Percentiles rank a stretch among this genome's conserved stretches.
phyloP scores from a whole-genome alignment of 2,888 invertebrate genomes.

The Hemistola chrysoprasaria region DNA sequence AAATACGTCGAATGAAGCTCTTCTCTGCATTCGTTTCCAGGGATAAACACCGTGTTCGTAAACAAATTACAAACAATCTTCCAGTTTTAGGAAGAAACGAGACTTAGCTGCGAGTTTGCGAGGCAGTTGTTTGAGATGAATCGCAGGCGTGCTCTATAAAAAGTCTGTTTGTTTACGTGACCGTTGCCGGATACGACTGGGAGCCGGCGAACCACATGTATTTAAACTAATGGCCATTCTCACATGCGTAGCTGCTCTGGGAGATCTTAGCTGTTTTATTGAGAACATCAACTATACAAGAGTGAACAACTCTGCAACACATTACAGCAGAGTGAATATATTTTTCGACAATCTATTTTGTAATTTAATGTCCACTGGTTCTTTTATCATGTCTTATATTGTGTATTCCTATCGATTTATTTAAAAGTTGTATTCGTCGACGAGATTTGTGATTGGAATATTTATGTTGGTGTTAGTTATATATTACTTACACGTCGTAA shows the following conservation, averaged over 20 bases:
- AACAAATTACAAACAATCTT: constrained; percentile 44
- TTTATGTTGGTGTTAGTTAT: constrained; percentile 43
- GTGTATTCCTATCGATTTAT: constrained; percentile 11
- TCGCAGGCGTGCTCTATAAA: constrained; percentile 71
- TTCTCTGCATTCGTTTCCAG: constrained; percentile 8
- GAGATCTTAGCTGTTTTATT: constrained; percentile 2
- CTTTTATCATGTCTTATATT: not conserved
- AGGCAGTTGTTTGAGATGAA: constrained; percentile 56
- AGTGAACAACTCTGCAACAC: too few relatives aligned
- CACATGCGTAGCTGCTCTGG: constrained; percentile 18
- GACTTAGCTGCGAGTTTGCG: constrained; percentile 36
- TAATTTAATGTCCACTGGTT: too few relatives aligned
- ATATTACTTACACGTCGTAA: constrained; percentile 48
- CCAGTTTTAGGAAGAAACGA: constrained; percentile 43
- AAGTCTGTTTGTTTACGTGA: constrained; percentile 71
- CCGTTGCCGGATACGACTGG: constrained; percentile 62
- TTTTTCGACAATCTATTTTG: too few relatives aligned
- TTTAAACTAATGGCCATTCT: constrained; percentile 53
- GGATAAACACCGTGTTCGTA: constrained; percentile 32
- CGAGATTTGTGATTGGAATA: constrained; percentile 45
- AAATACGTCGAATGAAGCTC: constrained; percentile 4
- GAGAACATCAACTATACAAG: too few relatives aligned
- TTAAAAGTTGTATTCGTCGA: constrained; percentile 12
- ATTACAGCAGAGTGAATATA: too few relatives aligned
- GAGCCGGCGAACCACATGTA: constrained; percentile 58